Percentiles rank a stretch among this genome's conserved stretches.
Conservation (phyloP, 1,140 invertebrate species). For the Drosophila azteca region DNA sequence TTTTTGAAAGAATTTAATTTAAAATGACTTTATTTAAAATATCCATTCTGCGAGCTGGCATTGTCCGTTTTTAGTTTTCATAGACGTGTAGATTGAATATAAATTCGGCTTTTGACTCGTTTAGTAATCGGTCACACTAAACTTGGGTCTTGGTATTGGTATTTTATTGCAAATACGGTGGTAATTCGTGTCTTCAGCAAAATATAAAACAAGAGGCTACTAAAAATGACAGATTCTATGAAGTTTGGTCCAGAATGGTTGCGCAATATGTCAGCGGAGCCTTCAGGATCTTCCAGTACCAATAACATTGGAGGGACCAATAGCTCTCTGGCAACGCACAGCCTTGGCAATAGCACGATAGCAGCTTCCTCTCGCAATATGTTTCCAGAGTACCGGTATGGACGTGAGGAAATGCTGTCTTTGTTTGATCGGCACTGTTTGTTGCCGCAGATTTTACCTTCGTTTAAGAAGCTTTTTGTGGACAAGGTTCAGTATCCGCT, state of each 20-base stretch:
- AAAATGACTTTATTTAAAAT: no score
- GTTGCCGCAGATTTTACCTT: constrained; percentile 88
- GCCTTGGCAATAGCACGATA: constrained; percentile 15
- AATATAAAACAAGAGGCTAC: constrained; percentile 36
- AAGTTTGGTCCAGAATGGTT: constrained; percentile 91
- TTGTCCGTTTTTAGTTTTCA: no score
- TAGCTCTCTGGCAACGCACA: constrained; percentile 51
- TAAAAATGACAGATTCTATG: constrained; percentile 88
- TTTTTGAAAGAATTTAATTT: no score
- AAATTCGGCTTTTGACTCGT: no score
- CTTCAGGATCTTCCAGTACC: constrained; percentile 53
- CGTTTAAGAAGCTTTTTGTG: constrained; percentile 88
- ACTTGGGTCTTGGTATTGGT: no score
- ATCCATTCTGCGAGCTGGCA: no score
- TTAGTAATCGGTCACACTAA: no score
- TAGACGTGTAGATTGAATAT: no score
- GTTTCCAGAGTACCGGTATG: constrained; percentile 86
- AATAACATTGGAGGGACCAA: constrained; percentile 43
- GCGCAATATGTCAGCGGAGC: constrained; percentile 86
- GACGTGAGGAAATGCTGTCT: constrained; percentile 94
- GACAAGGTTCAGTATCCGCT: constrained; percentile 91
- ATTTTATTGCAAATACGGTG: no score
- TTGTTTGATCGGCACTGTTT: constrained; percentile 89
- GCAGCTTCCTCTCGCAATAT: constrained; percentile 51
- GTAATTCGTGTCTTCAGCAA: constrained; percentile 12